Base-by-base conservation (phyloP, 1,140 invertebrate species). In the Matsumurasca onukii region DNA sequence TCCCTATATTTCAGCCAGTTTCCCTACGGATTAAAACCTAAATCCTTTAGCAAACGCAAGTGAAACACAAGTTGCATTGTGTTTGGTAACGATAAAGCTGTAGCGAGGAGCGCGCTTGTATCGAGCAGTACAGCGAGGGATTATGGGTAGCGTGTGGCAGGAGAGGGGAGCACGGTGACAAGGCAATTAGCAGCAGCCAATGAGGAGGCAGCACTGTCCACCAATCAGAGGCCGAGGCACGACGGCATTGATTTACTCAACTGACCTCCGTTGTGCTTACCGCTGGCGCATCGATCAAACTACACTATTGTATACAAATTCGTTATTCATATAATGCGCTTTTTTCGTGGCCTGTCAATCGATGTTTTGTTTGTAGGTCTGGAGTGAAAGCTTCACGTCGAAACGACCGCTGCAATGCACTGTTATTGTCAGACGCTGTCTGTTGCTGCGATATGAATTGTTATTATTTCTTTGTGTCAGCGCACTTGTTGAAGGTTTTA, bases 121-220 rank as follows among this genome's bases (percentile, higher is more conserved):
- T n/a, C n/a, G n/a, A n/a, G n/a, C n/a, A n/a, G n/a, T n/a, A n/a
- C n/a, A n/a, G n/a, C n/a, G n/a, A n/a, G 15, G 5, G 12, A 15
- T 52, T 52, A 22, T 52, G 3, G 49, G 49, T 13, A 30, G 64
- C 64, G 31, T 31, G 31, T 2, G 62, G n/a, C 22, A 25, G 31
- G 62, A 48, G 62, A 17, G 62, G 34, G 34, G 34, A 24, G 62
- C 24, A 20, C 31, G 31, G 62, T 65, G 62, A 65, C 62, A 65
- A 45, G 61, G 61, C 61, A 63, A 63, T 63, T 63, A 63, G 61
- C 30, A 25, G 17, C 34, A 63, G 62, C 62, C 62, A 65, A 65
- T 65, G 62, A 65, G 62, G 27, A 65, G 24, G n/a, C n/a, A 65
- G 62, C 1, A 31, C 20, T 65, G 62, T 65, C 62, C 62, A 65